Percentiles rank a stretch among this genome's conserved stretches.
Evolutionary conservation across 2,797 vertebrate species (phyloP).

Genomic region (Mus spretus): DNA sequence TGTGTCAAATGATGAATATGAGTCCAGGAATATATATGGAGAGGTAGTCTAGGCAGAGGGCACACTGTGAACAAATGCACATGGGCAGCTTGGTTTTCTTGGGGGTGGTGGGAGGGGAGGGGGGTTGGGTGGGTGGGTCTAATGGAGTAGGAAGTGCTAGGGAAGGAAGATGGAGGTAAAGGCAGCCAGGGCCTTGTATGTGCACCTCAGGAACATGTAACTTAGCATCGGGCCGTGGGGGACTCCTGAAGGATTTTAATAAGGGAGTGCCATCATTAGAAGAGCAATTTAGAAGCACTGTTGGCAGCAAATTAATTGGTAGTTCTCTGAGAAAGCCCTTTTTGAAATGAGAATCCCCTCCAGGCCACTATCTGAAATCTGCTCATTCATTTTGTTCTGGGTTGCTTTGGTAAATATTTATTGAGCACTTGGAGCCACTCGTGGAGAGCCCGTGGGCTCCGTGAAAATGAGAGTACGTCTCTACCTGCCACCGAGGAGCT

Average conservation of each 20-base stretch:
- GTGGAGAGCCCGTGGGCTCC: not conserved
- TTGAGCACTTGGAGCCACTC: not conserved
- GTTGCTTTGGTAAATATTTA: constrained; percentile 37
- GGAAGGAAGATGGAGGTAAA: not conserved
- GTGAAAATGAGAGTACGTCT: not conserved
- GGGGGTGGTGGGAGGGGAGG: too few species aligned
- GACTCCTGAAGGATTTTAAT: not conserved
- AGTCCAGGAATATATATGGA: not conserved
- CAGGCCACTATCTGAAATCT: not conserved
- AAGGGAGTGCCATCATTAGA: not conserved
- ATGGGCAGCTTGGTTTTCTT: not conserved
- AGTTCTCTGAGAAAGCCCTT: constrained; percentile 44
- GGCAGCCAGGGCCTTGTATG: not conserved
- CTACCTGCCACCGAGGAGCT: not conserved
- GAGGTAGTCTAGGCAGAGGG: not conserved
- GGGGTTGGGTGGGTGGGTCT: not conserved
- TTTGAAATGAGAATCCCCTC: constrained; percentile 31
- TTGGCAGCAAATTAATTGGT: not conserved
- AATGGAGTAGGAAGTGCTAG: not conserved
- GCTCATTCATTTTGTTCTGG: not conserved
- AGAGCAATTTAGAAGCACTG: not conserved
- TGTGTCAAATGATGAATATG: not conserved
- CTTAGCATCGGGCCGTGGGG: not conserved
- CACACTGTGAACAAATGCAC: not conserved
- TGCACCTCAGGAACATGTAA: not conserved